A percentile compares a stretch with the other conserved stretches of the same genome.
Conservation (phyloP, 2,888 invertebrate genomes). For the Anarsia innoxiella region DNA sequence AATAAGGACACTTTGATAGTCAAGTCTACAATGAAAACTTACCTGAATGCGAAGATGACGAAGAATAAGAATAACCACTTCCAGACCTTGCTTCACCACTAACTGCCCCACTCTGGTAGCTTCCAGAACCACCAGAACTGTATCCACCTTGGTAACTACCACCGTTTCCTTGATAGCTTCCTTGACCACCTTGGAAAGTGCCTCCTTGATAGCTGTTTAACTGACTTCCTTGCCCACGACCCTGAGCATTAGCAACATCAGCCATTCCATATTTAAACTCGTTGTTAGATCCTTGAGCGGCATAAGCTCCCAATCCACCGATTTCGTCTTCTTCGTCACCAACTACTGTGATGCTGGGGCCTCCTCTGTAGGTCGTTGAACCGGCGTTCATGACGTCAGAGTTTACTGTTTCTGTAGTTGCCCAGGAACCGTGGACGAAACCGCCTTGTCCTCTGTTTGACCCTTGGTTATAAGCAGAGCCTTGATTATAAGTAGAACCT, state of each 20-base stretch:
- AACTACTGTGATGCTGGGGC: constrained; percentile 49
- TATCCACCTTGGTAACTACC: constrained; percentile 20
- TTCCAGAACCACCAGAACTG: constrained; percentile 18
- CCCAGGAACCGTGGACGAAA: constrained; percentile 58
- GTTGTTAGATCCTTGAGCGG: constrained; percentile 54
- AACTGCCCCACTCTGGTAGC: background rate
- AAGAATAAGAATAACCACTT: constrained; percentile 50
- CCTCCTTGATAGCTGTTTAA: constrained; percentile 16
- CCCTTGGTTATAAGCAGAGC: constrained; percentile 15
- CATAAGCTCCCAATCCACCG: constrained; percentile 53
- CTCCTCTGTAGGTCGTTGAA: constrained; percentile 46
- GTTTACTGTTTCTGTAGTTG: constrained; percentile 67
- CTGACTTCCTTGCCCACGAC: constrained; percentile 18
- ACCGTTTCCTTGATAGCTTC: constrained; percentile 18
- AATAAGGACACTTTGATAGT: no score
- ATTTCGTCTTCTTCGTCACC: constrained; percentile 59
- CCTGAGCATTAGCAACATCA: constrained; percentile 41
- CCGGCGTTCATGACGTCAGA: constrained; percentile 58
- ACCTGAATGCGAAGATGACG: constrained; percentile 39
- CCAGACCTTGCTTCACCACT: constrained; percentile 17
- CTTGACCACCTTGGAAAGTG: constrained; percentile 20
- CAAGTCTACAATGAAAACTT: constrained; percentile 14
- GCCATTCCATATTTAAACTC: constrained; percentile 59
- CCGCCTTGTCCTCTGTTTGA: constrained; percentile 19
- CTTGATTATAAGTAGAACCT: background rate